Evolutionary conservation across 2,113 vertebrate genomes (phyloP).

Genomic region (Taurulus bubalis): DNA sequence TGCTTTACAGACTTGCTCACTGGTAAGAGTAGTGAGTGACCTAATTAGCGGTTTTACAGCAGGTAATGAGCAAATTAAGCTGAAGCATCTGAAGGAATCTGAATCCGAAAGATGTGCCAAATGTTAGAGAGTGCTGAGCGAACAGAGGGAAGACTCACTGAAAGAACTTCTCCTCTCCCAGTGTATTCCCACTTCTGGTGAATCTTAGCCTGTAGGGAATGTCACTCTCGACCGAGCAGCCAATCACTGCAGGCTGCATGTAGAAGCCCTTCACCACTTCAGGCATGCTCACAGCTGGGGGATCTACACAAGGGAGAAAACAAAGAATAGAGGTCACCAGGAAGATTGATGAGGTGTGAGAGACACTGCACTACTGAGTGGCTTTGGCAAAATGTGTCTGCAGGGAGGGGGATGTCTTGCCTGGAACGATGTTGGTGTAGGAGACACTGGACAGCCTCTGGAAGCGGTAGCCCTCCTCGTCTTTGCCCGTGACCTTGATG

Average conservation of each 20-base stretch:
- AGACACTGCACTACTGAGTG: constrained; percentile 22
- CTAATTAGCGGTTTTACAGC: constrained; percentile 54
- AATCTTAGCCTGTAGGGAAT: constrained; percentile 90
- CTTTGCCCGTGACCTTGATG: constrained; percentile 90
- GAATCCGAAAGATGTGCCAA: constrained; percentile 3
- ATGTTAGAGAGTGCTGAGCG: constrained; percentile 26
- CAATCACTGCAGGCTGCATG: constrained; percentile 84
- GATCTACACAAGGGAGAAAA: constrained; percentile 77
- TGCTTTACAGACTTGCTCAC: constrained; percentile 50
- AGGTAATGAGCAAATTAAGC: constrained; percentile 33
- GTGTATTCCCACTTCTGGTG: constrained; percentile 76
- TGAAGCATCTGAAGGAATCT: constrained; percentile 27
- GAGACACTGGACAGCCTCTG: constrained; percentile 94
- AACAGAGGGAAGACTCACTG: constrained; percentile 82
- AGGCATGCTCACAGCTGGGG: constrained; percentile 90
- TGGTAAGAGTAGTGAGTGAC: constrained; percentile 35
- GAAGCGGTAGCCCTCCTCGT: constrained; percentile 87
- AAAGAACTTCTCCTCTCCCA: constrained; percentile 85
- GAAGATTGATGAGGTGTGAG: constrained; percentile 69
- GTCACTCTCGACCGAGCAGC: constrained; percentile 88
- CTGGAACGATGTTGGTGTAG: constrained; percentile 90
- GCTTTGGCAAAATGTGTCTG: constrained; percentile 24
- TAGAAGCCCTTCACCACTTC: constrained; percentile 84
- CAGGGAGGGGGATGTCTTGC: constrained; percentile 66
- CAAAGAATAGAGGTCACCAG: constrained; percentile 53